Base-by-base conservation (phyloP, 2,888 invertebrate genomes). In the Meteorus cinctellus region DNA sequence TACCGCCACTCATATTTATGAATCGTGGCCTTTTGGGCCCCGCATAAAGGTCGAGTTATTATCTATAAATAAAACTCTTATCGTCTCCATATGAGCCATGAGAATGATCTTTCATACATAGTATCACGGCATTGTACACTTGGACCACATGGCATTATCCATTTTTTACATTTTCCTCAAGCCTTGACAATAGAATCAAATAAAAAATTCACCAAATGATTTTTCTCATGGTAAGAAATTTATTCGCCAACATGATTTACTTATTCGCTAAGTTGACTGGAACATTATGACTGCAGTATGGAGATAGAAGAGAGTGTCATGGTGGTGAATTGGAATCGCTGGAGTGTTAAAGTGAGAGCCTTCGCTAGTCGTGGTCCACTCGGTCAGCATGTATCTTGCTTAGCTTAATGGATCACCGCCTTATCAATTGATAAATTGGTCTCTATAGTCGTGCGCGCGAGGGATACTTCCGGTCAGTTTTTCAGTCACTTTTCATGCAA, bases 371-470 rank as follows among this genome's bases (percentile, higher is more conserved):
- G 16, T 77, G 60, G 66, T 71, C 75, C 72, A 69, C 65, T 68
- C 27, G 41, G 75, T 29, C 51, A 71, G 31, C 75, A 72, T 77
- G 74, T 59, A 63, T 78, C 78, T 75, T 72, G 75, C 69, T 77
- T 63, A 79, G 41, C 51, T 60, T 72, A 69, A 77, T 76, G 70
- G 72, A 78, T 75, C 77, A 73, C 73, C 59, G n/a, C 65, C 29
- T 75, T 75, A 80, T 77, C 69, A 77, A 79, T 77, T 78, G 80
- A 80, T 76, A 72, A 68, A 80, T 79, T 72, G 77, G 71, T 71
- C 71, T 71, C 71, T 45, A 55, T 19, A 55, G 55, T 55, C 24
- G 55, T 19, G n/a, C 55, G 8, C 55, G 55, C n/a, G 55, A 19
- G 19, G 45, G 36, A 29, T 16, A 51, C n/a, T 68, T 68, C 31